These are phyloP conservation scores for Caretta caretta DNA, from an alignment of 2,113 vertebrate genomes.

Conservation along the genomic window DNA sequence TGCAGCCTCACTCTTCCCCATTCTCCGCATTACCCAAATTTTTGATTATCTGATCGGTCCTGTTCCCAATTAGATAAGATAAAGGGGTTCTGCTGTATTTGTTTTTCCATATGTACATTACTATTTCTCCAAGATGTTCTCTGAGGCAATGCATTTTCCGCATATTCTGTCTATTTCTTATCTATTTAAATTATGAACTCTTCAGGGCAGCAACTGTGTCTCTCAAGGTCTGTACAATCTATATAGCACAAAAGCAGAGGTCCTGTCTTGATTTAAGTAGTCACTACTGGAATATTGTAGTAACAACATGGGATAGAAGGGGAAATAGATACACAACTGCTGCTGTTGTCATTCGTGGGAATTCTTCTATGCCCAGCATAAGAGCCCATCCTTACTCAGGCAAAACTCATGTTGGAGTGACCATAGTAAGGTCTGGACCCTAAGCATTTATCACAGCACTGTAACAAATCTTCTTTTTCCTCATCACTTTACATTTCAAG, in stretches of 20 bases:
- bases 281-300: neutral
- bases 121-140: conserved; percentile 51
- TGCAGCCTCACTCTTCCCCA: neutral
- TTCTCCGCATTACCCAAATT: neutral
- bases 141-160: conserved; percentile 50
- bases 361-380: neutral
- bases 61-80: neutral
- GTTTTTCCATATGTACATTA: conserved; percentile 52
- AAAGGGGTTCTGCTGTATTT: neutral
- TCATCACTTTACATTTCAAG: neutral
- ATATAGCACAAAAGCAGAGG: neutral
- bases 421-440: neutral
- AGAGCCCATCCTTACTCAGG: neutral
- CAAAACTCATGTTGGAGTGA: neutral
- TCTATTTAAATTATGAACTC: conserved; percentile 47
- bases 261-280: neutral
- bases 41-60: neutral
- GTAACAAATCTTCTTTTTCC: neutral
- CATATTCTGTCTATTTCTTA: conserved; percentile 34
- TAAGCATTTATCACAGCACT: neutral
- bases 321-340: neutral
- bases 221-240: neutral
- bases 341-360: neutral
- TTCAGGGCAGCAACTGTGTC: neutral
- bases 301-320: neutral